Evolutionary conservation across 2,797 vertebrate species (phyloP), one percentile per base, ranked within the genome.

Genomic region (Eulemur rubriventer): DNA sequence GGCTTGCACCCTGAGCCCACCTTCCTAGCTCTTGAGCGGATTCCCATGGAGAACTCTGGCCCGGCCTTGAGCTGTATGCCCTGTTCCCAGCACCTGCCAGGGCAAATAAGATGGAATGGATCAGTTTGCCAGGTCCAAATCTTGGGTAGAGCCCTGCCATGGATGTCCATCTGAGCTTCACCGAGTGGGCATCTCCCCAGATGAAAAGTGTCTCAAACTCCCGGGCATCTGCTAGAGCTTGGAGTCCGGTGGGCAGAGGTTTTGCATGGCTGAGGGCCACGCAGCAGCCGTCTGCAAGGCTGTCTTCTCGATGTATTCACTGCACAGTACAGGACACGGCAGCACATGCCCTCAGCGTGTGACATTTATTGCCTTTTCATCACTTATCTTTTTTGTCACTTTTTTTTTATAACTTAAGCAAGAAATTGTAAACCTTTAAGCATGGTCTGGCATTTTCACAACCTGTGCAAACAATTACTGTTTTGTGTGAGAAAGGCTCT

Each of bases 401-500:
- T 96, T 82, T 35, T 4, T 5, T 88, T 65, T 90, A 86, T 92
- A 95, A 91, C n/a, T 92, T 92, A 48, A 41, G 28, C 96, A 97
- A 97, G 94, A 97, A 46, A 92, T 93, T 89, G 63, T 48, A 94
- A 89, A 97, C 87, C 80, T 70, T 65, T n/a, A 26, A n/a, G 24
- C 85, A 48, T 28, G 22, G 55, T 61, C 17, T 33, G 63, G 30
- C 41, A 69, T 48, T 73, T 83, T 81, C 24, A 46, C 22, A 73
- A 2, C 33, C 83, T 50, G 22, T 30, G 50, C 24, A 8, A 57
- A 69, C 9, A 35, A 28, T 48, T 33, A 13, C 33, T 65, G 10
- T 75, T 35, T 46, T 18, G 20, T 7, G 3, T 59, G 43, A 75
- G 38, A 69, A 78, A 55, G 35, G 0, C 28, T 89, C 3, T 10